Conservation (phyloP, 2,888 invertebrate species). For the Drosophila lutescens region DNA sequence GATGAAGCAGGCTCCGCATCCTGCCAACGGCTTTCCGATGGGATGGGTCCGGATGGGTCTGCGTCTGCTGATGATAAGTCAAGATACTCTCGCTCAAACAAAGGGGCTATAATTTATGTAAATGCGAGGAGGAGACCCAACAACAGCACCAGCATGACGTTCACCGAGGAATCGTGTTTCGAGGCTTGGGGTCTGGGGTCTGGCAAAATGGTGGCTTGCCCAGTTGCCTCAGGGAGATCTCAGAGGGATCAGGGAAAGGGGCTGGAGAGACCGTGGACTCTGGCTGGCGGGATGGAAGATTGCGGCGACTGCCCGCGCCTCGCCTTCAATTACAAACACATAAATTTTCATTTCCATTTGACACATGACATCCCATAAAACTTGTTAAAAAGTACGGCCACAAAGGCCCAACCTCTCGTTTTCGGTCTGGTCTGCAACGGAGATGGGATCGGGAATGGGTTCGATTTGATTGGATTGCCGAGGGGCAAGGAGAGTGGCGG, state of each 20-base stretch:
- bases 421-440: slow-evolving; percentile 12
- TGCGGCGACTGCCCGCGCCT: slow-evolving; percentile 57
- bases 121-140: slow-evolving; percentile 56
- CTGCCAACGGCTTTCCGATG: neutral
- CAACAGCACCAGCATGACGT: slow-evolving; percentile 57
- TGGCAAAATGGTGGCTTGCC: slow-evolving; percentile 23
- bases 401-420: slow-evolving; percentile 65
- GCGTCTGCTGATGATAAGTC: slow-evolving; percentile 36
- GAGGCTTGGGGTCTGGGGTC: slow-evolving; percentile 19
- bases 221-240: slow-evolving; percentile 27
- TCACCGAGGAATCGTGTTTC: slow-evolving; percentile 25
- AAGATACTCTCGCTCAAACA: slow-evolving; percentile 48
- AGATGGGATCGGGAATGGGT: slow-evolving; percentile 21
- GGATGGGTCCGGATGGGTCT: slow-evolving; percentile 27
- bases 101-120: slow-evolving; percentile 82
- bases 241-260: slow-evolving; percentile 28
- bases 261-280: slow-evolving; percentile 8
- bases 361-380: slow-evolving; percentile 84
- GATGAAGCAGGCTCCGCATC: slow-evolving; percentile 10
- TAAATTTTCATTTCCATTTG: slow-evolving; percentile 84
- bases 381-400: slow-evolving; percentile 78
- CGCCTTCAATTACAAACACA: slow-evolving; percentile 84
- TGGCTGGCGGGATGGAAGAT: slow-evolving; percentile 10
- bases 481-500: slow-evolving; percentile 5
- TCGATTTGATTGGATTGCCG: slow-evolving; percentile 34